Percentiles rank a stretch among this genome's conserved stretches.
Conservation (phyloP, 2,113 vertebrate genomes). For the Bos taurus region ARS-UCD2.0 NC_037329.1:112940001-112940500, state of each 20-base stretch:
- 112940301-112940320: neutral
- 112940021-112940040: constrained; percentile 77
- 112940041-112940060: constrained; percentile 61
- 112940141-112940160: neutral
- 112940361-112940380: neutral
- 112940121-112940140: neutral
- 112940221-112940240: neutral
- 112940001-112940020: constrained; percentile 98
- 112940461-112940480: neutral
- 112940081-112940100: neutral
- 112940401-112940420: neutral
- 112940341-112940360: neutral
- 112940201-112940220: neutral
- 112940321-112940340: neutral
- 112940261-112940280: neutral
- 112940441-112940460: neutral
- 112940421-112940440: neutral
- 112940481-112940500: neutral
- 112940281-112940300: neutral
- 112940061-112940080: constrained; percentile 33
- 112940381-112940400: fast-evolving
- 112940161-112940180: neutral
- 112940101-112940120: neutral
- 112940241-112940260: neutral
- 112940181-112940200: neutral